phyloP scores from a whole-genome alignment of 2,888 invertebrate species.

The Polyommatus iphigenia region DNA sequence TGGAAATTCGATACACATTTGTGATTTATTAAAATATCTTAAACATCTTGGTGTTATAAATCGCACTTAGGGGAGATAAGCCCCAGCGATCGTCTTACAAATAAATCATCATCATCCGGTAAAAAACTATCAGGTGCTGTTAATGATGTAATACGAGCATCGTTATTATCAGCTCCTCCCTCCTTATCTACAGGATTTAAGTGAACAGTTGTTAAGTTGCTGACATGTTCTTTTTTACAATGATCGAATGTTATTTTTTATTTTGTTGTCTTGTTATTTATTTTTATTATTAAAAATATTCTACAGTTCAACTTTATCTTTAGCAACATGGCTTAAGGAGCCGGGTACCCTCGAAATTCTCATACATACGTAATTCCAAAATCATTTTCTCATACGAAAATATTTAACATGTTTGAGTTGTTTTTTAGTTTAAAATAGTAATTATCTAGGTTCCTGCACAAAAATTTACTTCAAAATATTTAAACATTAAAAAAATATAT shows the following conservation, averaged over 20 bases:
- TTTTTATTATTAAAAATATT: not conserved
- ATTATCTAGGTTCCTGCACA: too few species aligned
- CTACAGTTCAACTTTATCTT: too few species aligned
- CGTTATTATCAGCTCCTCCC: constrained; percentile 1
- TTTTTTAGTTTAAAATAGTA: too few species aligned
- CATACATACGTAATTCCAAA: too few species aligned
- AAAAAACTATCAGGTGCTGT: constrained; percentile 51
- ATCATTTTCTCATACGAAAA: too few species aligned
- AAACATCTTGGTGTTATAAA: constrained; percentile 71
- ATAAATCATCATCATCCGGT: constrained; percentile 73
- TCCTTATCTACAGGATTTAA: not conserved
- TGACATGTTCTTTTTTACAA: not conserved
- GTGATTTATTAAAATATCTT: constrained; percentile 77
- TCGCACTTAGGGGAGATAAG: constrained; percentile 72
- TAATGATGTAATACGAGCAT: constrained; percentile 3
- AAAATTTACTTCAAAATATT: too few species aligned
- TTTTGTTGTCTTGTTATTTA: not conserved
- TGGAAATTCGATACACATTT: constrained; percentile 74
- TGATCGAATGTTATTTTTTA: not conserved
- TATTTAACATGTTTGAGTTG: too few species aligned
- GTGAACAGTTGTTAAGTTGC: not conserved
- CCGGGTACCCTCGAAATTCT: too few species aligned
- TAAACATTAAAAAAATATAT: too few species aligned
- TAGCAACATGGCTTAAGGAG: too few species aligned
- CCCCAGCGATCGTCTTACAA: constrained; percentile 68